Conservation (phyloP, 2,113 vertebrate genomes). For the Salvelinus namaycush region DNA sequence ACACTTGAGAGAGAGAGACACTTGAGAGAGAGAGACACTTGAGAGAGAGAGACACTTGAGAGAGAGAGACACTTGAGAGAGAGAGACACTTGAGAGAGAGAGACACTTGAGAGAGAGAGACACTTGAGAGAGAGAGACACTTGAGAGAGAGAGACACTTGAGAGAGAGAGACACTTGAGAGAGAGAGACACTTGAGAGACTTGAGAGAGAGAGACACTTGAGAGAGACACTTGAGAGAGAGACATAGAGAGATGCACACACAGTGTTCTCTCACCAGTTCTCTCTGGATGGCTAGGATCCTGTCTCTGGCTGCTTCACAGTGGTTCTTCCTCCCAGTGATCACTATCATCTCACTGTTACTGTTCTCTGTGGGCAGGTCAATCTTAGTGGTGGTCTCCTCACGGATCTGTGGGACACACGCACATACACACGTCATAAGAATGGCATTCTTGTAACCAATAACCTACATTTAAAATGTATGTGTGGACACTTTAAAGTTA, state of each 20-base stretch:
- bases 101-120: no score
- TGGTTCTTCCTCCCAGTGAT: slow-evolving; percentile 80
- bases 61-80: no score
- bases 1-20: not conserved
- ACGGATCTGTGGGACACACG: slow-evolving; percentile 69
- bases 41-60: not conserved
- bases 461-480: no score
- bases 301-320: slow-evolving; percentile 78
- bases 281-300: slow-evolving; percentile 80
- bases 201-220: not conserved
- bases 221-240: not conserved
- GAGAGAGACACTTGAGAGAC: not conserved
- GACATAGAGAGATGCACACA: not conserved
- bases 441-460: no score
- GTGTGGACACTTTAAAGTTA: no score
- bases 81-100: no score
- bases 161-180: not conserved
- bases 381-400: slow-evolving; percentile 86
- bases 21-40: no score
- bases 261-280: slow-evolving; percentile 74
- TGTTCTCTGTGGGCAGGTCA: slow-evolving; percentile 84
- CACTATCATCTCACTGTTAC: slow-evolving; percentile 81
- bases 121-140: no score
- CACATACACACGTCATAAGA: not conserved
- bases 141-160: not conserved